A percentile compares a stretch with the other conserved stretches of the same genome.
Conservation (phyloP, 2,888 invertebrate genomes). For the Nephrocerus scutellatus region DNA sequence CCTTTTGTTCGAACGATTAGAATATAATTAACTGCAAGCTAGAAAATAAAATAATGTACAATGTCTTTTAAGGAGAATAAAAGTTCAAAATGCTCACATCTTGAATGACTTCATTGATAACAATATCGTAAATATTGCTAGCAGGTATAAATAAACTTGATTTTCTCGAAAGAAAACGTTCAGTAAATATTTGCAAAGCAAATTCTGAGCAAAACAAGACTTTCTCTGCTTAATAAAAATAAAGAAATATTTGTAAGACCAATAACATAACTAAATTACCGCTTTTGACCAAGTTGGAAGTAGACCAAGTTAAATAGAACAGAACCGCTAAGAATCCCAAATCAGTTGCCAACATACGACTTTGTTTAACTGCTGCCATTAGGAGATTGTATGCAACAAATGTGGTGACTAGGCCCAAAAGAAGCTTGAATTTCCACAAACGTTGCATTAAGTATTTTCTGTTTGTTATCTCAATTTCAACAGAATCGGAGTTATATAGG, state of each 20-base stretch:
- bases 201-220: slow-evolving; percentile 39
- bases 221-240: slow-evolving; percentile 31
- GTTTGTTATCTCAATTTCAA: slow-evolving; percentile 17
- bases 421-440: too few relatives aligned
- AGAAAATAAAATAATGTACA: slow-evolving; percentile 16
- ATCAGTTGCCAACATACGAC: too few relatives aligned
- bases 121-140: slow-evolving; percentile 40
- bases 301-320: slow-evolving; percentile 21
- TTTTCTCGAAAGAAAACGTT: slow-evolving; percentile 35
- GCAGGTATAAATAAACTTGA: slow-evolving; percentile 40
- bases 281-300: slow-evolving; percentile 31
- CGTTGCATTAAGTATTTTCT: too few relatives aligned
- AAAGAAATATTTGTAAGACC: slow-evolving; percentile 18
- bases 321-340: slow-evolving; percentile 19
- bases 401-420: too few relatives aligned
- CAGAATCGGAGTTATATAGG: slow-evolving; percentile 19
- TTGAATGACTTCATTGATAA: slow-evolving; percentile 49
- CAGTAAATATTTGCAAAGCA: slow-evolving; percentile 41
- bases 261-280: slow-evolving; percentile 30
- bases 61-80: neutral
- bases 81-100: slow-evolving; percentile 34
- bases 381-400: too few relatives aligned
- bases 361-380: too few relatives aligned
- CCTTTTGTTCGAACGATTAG: slow-evolving; percentile 44
- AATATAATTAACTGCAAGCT: slow-evolving; percentile 47